Percentiles rank a stretch among this genome's conserved stretches.
Conservation (phyloP, 2,797 vertebrate genomes). For the Trachops cirrhosus region DNA sequence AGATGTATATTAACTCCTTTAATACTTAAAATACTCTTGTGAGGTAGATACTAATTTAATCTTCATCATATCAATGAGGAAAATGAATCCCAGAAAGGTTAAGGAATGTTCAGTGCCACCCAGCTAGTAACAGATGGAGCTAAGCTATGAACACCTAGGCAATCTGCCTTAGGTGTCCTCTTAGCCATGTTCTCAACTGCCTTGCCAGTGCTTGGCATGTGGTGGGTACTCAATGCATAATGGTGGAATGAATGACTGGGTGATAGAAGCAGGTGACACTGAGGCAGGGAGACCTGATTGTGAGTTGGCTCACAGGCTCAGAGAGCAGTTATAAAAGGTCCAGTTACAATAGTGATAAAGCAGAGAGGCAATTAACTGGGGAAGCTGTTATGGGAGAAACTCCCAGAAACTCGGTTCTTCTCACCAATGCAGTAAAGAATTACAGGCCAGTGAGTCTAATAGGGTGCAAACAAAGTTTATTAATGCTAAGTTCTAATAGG, state of each 20-base stretch:
- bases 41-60: background rate
- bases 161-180: background rate
- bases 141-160: background rate
- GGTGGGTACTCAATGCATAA: background rate
- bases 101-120: background rate
- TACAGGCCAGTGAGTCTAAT: too few species aligned
- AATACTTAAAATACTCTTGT: slow-evolving; percentile 1
- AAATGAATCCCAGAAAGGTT: background rate
- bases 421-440: too few species aligned
- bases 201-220: background rate
- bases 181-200: background rate
- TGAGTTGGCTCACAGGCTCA: background rate
- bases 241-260: background rate
- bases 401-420: too few species aligned
- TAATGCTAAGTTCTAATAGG: too few species aligned
- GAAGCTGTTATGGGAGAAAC: background rate
- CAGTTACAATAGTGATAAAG: background rate
- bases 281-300: background rate
- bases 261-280: background rate
- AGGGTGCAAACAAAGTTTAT: too few species aligned
- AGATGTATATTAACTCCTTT: background rate
- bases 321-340: background rate
- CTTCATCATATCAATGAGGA: background rate
- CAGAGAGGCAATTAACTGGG: background rate
- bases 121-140: background rate